Base-by-base conservation (phyloP, 2,113 vertebrate species). In the Pao palembangensis region DNA sequence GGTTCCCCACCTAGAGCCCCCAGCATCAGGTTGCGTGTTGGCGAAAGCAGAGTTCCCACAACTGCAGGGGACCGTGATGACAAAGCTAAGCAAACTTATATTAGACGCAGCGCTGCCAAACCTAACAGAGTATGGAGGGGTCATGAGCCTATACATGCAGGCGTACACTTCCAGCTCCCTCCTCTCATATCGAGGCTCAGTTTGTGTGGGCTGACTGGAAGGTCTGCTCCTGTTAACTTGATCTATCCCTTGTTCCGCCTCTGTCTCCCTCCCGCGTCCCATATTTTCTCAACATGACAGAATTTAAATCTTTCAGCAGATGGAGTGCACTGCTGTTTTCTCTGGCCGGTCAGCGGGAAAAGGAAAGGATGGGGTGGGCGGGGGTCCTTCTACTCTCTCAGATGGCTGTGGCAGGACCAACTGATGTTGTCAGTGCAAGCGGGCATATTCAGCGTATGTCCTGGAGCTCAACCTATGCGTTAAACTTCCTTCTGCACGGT, bases 291-390 rank as follows among this genome's bases (percentile, higher is more conserved):
- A 78, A 83, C 80, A 79, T 85, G 88, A 88, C 87, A 87, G 83
- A 81, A 79, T 80, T 83, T 84, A 88, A 91, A 86, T 88, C 84
- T 85, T 90, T 88, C 84, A 87, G 87, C 88, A 89, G 88, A 90
- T 84, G 84, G 87, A 86, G 80, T 66, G 21, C 69, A 77, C 68
- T 73, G n/a, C 73, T 88, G 81, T 89, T 87, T 91, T 87, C 85
- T 89, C 87, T 90, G 88, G 83, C 85, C 23, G 67, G 53, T 70
- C 62, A 51, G 57, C 10, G 72, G 63, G 64, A 59, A 51, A 59
- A 67, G 64, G 51, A 61, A 61, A 65, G 55, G 72, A 79, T 64
- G 70, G 70, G 77, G 58, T 66, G 70, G 77, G 57, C 65, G 6
- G 68, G 61, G 55, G 64, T 61, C n/a, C 38, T 62, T 71, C 31